phyloP scores from a whole-genome alignment of 2,888 invertebrate genomes.

The Hartigia nigra region DNA sequence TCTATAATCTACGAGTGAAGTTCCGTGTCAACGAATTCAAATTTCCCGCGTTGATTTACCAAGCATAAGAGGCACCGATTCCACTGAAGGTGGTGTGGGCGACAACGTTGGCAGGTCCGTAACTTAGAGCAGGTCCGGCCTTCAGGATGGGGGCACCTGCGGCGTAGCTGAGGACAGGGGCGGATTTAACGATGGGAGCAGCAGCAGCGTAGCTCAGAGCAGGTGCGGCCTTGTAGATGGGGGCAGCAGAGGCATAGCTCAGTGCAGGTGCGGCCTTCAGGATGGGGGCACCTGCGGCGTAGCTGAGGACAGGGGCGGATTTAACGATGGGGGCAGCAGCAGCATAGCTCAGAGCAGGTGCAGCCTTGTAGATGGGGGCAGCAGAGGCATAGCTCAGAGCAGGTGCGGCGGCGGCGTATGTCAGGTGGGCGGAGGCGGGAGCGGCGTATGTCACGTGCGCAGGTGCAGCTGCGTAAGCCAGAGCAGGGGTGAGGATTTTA shows the following conservation, averaged over 20 bases:
- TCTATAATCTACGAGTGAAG: no score
- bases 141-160: conserved; percentile 17
- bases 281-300: conserved; percentile 33
- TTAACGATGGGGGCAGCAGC: conserved; percentile 25
- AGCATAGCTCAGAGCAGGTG: conserved; percentile 30
- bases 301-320: conserved; percentile 28
- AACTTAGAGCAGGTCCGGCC: conserved; percentile 18
- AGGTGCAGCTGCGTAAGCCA: conserved; percentile 58
- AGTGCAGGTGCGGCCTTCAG: conserved; percentile 26
- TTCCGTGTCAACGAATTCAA: no score
- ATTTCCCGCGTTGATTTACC: conserved; percentile 65
- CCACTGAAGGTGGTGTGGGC: conserved; percentile 68
- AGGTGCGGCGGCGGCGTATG: conserved; percentile 26
- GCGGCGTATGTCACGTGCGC: conserved; percentile 57
- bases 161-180: conserved; percentile 19
- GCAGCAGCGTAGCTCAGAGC: conserved; percentile 28
- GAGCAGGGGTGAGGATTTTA: conserved; percentile 56
- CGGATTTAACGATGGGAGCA: conserved; percentile 27
- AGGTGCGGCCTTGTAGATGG: conserved; percentile 28
- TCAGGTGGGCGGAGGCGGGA: conserved; percentile 34
- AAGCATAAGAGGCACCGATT: conserved; percentile 74
- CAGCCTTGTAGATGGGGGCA: conserved; percentile 24
- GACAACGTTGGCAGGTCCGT: conserved; percentile 35
- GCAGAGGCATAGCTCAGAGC: conserved; percentile 24
- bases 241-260: conserved; percentile 31